Evolutionary conservation across 2,797 vertebrate species (phyloP).

Genomic region (Xiphorhynchus erythropygius): DNA sequence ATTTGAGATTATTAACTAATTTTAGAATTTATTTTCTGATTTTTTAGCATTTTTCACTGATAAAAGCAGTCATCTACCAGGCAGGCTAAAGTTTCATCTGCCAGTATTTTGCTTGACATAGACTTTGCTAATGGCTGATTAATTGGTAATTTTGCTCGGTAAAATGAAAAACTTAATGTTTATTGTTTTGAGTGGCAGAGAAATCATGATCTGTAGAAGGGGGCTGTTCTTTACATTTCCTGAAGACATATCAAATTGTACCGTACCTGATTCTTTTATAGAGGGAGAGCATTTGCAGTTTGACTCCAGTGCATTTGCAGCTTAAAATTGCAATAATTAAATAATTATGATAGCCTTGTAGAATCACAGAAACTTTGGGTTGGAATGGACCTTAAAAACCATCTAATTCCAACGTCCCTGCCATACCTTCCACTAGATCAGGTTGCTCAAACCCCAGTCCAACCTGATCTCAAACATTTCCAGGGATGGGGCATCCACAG

Average conservation of each 20-base stretch:
- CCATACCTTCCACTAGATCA: neutral
- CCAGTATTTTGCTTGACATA: neutral
- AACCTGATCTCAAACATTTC: neutral
- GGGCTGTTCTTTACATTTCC: neutral
- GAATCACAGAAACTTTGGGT: neutral
- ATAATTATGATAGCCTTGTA: neutral
- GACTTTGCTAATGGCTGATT: neutral
- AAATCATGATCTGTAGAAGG: neutral
- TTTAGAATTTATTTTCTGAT: neutral
- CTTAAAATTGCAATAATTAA: neutral
- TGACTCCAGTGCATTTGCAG: neutral
- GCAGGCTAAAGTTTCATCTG: neutral
- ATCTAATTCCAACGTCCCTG: neutral
- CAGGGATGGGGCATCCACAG: neutral
- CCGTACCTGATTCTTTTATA: neutral
- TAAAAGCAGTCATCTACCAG: neutral
- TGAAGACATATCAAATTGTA: neutral
- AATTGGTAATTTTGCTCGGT: neutral
- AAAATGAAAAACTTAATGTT: neutral
- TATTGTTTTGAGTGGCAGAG: neutral
- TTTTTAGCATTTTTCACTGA: neutral
- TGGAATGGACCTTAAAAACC: neutral
- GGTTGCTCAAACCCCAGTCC: neutral
- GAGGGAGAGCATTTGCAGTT: neutral
- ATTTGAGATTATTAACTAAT: neutral